phyloP scores from a whole-genome alignment of 2,888 invertebrate genomes.

The Stenodema calcarata region DNA sequence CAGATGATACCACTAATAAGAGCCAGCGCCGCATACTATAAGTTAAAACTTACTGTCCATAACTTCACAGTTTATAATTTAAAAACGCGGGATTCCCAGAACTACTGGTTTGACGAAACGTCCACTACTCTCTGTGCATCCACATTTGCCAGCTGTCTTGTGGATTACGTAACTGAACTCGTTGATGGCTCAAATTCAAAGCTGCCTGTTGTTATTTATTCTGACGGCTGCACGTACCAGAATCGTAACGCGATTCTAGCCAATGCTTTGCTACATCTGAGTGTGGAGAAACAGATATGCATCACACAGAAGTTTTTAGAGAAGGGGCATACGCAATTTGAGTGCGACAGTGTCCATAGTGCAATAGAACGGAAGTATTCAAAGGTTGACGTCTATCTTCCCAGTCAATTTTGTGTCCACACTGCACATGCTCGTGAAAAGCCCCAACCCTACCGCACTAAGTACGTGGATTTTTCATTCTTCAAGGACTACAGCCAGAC shows the following conservation, averaged over 20 bases:
- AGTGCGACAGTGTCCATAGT: constrained; percentile 24
- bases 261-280: constrained; percentile 32
- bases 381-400: not conserved
- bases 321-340: constrained; percentile 1
- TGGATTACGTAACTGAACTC: constrained; percentile 6
- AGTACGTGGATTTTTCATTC: constrained; percentile 47
- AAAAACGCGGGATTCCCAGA: not conserved
- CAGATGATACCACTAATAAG: constrained; percentile 7
- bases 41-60: constrained; percentile 29
- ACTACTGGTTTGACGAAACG: constrained; percentile 48
- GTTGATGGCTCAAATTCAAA: not conserved
- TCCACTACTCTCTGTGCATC: not conserved
- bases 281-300: not conserved
- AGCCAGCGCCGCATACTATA: constrained; percentile 10
- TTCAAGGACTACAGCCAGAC: constrained; percentile 46
- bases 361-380: not conserved
- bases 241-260: constrained; percentile 28
- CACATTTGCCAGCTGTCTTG: constrained; percentile 25
- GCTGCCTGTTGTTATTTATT: constrained; percentile 11
- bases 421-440: not conserved
- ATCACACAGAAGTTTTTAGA: constrained; percentile 9
- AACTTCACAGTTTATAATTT: constrained; percentile 38
- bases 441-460: constrained; percentile 40
- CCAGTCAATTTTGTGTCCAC: not conserved
- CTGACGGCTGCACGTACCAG: constrained; percentile 36